phyloP scores from a whole-genome alignment of 2,888 invertebrate genomes.

The Drosophila niveifrons region DNA sequence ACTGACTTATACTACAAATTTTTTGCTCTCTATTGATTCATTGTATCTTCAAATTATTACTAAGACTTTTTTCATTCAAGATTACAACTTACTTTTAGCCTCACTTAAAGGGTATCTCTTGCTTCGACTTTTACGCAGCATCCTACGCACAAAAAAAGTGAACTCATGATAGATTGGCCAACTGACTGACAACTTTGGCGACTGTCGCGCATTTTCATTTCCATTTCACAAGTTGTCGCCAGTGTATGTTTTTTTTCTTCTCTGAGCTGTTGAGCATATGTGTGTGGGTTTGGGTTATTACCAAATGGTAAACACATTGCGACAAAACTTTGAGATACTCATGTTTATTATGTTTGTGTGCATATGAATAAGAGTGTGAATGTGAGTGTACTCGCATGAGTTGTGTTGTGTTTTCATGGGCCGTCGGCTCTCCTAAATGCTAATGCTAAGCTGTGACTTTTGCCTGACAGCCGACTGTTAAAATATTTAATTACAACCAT shows the following conservation, averaged over 20 bases:
- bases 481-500: constrained; percentile 71
- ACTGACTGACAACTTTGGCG: constrained; percentile 54
- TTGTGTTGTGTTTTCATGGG: constrained; percentile 39
- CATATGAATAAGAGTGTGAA: constrained; percentile 7
- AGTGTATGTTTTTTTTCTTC: constrained; percentile 16
- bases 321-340: constrained; percentile 31
- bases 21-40: too few relatives aligned
- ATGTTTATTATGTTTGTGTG: constrained; percentile 29
- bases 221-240: constrained; percentile 65
- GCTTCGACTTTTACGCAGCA: background rate
- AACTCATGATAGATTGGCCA: constrained; percentile 60
- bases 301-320: constrained; percentile 37
- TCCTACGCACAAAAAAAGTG: constrained; percentile 39
- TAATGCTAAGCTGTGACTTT: constrained; percentile 63
- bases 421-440: constrained; percentile 45
- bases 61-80: background rate
- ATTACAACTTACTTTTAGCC: background rate
- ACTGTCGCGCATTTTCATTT: constrained; percentile 49
- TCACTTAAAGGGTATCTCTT: constrained; percentile 33
- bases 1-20: too few relatives aligned
- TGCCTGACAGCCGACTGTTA: constrained; percentile 53
- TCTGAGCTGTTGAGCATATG: constrained; percentile 1
- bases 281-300: constrained; percentile 46
- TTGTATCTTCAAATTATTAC: too few relatives aligned
- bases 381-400: constrained; percentile 1